Conservation (phyloP, 2,113 vertebrate genomes). For the Syngnathus floridae region DNA sequence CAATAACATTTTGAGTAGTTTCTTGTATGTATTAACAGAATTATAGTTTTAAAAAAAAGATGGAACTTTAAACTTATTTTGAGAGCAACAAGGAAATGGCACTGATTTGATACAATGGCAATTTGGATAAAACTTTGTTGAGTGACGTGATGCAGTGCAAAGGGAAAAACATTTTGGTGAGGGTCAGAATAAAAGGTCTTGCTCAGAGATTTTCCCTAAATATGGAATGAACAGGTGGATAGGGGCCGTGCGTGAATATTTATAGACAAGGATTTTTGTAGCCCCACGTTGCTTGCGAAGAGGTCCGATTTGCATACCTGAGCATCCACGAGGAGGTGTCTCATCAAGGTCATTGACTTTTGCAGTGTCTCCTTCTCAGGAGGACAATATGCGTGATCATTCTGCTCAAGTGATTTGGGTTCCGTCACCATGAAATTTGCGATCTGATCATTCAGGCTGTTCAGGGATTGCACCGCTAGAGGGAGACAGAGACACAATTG, state of each 20-base stretch:
- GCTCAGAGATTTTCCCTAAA: too few relatives aligned
- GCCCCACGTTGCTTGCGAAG: not conserved
- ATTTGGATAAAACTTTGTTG: too few relatives aligned
- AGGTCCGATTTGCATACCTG: constrained; percentile 72
- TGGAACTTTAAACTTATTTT: too few relatives aligned
- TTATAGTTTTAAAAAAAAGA: too few relatives aligned
- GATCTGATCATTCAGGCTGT: constrained; percentile 89
- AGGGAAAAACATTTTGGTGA: not conserved
- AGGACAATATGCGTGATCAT: constrained; percentile 72
- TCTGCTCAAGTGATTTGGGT: constrained; percentile 75
- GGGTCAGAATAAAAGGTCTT: too few relatives aligned
- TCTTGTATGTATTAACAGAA: too few relatives aligned
- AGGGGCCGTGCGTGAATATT: too few relatives aligned
- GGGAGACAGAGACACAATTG: constrained; percentile 22
- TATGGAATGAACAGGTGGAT: too few relatives aligned
- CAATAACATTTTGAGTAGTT: too few relatives aligned
- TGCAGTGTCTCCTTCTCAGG: constrained; percentile 79
- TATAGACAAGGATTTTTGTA: not conserved
- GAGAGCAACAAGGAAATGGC: too few relatives aligned
- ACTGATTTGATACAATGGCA: too few relatives aligned
- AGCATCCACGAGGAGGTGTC: constrained; percentile 85
- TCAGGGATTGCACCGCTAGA: constrained; percentile 83
- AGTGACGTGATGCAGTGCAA: too few relatives aligned
- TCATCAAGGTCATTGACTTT: constrained; percentile 85
- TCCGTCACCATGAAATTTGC: constrained; percentile 83